A percentile compares a stretch with the other conserved stretches of the same genome.
Conservation (phyloP, 2,113 vertebrate species). For the Notiomystis cincta region DNA sequence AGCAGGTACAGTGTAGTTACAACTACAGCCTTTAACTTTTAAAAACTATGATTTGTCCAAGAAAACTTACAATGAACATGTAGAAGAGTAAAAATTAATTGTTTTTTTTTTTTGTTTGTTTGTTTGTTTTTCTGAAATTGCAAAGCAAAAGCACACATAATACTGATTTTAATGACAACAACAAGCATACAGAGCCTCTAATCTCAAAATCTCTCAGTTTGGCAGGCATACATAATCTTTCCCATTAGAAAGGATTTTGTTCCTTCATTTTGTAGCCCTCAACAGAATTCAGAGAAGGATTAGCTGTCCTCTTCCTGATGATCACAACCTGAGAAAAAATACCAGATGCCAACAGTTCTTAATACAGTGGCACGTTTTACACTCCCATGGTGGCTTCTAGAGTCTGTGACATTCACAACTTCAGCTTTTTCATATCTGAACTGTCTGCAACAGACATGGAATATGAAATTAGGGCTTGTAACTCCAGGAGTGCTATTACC, state of each 20-base stretch:
- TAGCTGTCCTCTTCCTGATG: not conserved
- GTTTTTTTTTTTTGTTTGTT: not conserved
- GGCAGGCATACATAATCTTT: not conserved
- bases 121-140: not conserved
- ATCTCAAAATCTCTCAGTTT: not conserved
- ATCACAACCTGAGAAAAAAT: not conserved
- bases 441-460: not conserved
- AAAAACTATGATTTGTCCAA: not conserved
- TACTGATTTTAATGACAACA: not conserved
- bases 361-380: accelerated
- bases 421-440: not conserved
- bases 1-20: not conserved
- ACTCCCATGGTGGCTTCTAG: not conserved
- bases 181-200: not conserved
- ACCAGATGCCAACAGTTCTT: not conserved
- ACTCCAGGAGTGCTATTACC: not conserved
- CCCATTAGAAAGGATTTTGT: accelerated
- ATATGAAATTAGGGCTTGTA: not conserved
- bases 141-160: not conserved
- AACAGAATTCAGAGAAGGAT: not conserved
- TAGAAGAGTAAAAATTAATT: not conserved
- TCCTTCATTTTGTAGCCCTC: not conserved
- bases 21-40: not conserved
- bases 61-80: not conserved
- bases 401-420: not conserved